phyloP scores from a whole-genome alignment of 2,888 invertebrate species.

The Halictus quadricinctus region DNA sequence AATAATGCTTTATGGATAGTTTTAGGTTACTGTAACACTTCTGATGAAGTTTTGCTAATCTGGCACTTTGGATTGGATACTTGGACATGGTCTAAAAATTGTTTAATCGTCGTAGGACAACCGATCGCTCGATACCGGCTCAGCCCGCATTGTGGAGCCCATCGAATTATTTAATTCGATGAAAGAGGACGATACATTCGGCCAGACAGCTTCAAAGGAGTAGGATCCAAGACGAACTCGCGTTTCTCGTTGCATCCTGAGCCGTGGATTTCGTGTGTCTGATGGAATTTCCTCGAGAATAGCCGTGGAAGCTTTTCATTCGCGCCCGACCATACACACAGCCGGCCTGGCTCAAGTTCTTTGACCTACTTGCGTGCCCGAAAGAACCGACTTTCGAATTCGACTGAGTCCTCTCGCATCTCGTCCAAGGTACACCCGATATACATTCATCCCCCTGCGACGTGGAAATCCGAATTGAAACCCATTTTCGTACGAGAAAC shows the following conservation, averaged over 20 bases:
- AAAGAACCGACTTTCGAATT: constrained; percentile 45
- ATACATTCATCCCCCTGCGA: constrained; percentile 11
- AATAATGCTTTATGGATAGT: too few relatives aligned
- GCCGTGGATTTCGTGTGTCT: constrained; percentile 59
- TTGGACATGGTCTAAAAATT: not conserved
- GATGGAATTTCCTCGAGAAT: constrained; percentile 64
- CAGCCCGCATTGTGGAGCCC: not conserved
- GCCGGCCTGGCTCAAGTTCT: constrained; percentile 34
- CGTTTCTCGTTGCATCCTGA: constrained; percentile 44
- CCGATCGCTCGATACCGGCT: not conserved
- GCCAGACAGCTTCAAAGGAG: constrained; percentile 20
- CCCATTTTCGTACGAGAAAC: constrained; percentile 25
- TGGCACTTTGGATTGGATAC: not conserved
- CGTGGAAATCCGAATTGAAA: constrained; percentile 11
- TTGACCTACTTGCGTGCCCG: constrained; percentile 50
- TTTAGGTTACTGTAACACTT: too few relatives aligned
- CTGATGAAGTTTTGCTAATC: not conserved
- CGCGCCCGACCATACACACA: constrained; percentile 42
- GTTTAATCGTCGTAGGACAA: not conserved
- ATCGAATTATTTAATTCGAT: constrained; percentile 31
- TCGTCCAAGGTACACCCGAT: constrained; percentile 19
- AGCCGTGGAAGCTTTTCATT: constrained; percentile 58
- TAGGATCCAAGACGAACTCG: constrained; percentile 53
- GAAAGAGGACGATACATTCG: constrained; percentile 18
- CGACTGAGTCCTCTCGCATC: constrained; percentile 24